A percentile compares a stretch with the other conserved stretches of the same genome.
phyloP scores from a whole-genome alignment of 2,888 invertebrate genomes.

The Leucozona laternaria region DNA sequence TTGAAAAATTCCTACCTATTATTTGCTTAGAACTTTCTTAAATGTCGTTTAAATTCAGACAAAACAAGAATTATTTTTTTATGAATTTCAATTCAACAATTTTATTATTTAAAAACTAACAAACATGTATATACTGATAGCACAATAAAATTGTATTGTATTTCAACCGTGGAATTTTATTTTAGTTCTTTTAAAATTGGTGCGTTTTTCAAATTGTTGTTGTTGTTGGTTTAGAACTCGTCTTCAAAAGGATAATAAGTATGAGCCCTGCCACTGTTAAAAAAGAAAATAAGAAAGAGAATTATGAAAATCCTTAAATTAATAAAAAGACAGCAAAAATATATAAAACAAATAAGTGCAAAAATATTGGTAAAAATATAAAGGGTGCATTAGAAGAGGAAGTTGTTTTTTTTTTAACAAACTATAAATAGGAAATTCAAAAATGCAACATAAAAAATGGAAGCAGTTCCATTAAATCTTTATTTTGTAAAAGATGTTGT shows the following conservation, averaged over 20 bases:
- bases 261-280: slow-evolving; percentile 85
- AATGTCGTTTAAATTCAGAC: neutral
- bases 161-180: neutral
- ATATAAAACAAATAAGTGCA: slow-evolving; percentile 12
- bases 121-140: neutral
- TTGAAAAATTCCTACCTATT: too few relatives aligned
- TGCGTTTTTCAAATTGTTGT: neutral
- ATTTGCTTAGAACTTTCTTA: too few relatives aligned
- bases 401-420: neutral
- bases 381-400: neutral
- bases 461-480: too few relatives aligned
- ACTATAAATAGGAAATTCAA: neutral
- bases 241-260: slow-evolving; percentile 87
- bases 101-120: neutral
- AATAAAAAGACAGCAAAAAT: neutral
- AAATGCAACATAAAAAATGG: too few relatives aligned
- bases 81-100: neutral
- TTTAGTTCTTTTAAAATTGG: neutral
- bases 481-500: neutral
- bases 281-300: slow-evolving; percentile 69
- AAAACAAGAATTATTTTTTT: neutral
- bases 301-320: slow-evolving; percentile 20
- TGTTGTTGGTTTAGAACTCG: slow-evolving; percentile 84
- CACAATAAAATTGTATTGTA: neutral
- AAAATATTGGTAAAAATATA: neutral